phyloP scores from a whole-genome alignment of 2,797 vertebrate species.

The Acrocephalus scirpaceus region DNA sequence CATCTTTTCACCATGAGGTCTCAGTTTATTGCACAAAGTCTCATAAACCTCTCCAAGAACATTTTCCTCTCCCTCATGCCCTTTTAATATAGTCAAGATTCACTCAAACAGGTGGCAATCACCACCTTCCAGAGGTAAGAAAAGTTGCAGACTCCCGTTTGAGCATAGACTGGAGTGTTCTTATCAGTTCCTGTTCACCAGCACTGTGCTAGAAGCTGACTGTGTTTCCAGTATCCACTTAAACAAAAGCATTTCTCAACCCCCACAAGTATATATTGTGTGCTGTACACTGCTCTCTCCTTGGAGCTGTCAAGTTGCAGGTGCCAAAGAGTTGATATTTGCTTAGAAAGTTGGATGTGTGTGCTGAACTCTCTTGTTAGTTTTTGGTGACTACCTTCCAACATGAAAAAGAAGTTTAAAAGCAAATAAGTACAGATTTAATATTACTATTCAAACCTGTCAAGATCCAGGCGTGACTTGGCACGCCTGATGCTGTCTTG shows the following conservation, averaged over 20 bases:
- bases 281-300: background rate
- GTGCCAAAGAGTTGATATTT: background rate
- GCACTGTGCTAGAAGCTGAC: background rate
- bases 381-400: background rate
- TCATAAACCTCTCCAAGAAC: background rate
- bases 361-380: background rate
- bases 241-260: background rate
- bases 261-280: background rate
- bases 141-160: background rate
- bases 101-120: background rate
- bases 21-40: background rate
- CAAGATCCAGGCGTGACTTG: accelerated
- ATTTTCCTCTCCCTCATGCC: background rate
- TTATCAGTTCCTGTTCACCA: background rate
- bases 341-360: background rate
- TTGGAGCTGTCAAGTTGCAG: background rate
- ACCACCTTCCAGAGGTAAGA: background rate
- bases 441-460: background rate
- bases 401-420: background rate
- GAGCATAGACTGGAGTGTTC: background rate
- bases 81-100: background rate
- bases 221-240: background rate
- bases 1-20: background rate
- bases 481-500: background rate
- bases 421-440: background rate